Base-by-base conservation (phyloP, 2,797 vertebrate genomes). In the Triplophysa bombifrons region DNA sequence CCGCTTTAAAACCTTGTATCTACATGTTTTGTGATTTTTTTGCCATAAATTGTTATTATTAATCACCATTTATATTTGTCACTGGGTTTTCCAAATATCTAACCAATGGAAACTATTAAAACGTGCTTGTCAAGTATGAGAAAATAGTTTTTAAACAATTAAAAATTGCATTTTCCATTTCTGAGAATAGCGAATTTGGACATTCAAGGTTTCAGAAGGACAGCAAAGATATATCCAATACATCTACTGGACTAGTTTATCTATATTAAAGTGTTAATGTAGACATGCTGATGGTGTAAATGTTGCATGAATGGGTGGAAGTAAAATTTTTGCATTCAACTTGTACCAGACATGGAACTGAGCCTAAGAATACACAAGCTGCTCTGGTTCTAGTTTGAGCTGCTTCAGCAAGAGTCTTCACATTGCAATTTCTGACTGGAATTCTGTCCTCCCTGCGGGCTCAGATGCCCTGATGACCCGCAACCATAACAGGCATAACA, bases 361-460 rank as follows among this genome's bases (percentile, higher is more conserved):
- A 76, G 83, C 71, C 82, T 82, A 80, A 84, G 82, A 75, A 85
- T 75, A 80, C 65, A 80, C 22, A 2, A 61, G 74, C 10, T 64
- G 8, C 53, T 76, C 50, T 73, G 44, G 77, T 65, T 48, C 17
- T 34, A 34, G 34, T 38, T 38, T 38, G 48, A 50, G 11, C 46
- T 3, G 46, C 16, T 50, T 50, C 72, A 76, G 78, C 74, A 74
- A 74, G 51, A 74, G 51, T 22, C 30, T 65, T 79, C 77, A 50
- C 64, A 68, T 38, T 56, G 20, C 60, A 41, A 53, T 72, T 72
- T 72, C 41, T 69, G 55, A 38, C 71, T 78, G 74, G 75, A 80
- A 71, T 75, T 76, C 71, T 72, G 46, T 76, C 64, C 64, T 78
- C 78, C 73, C 77, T 58, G 44, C 20, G 30, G 74, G 74, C 70